Evolutionary conservation across 2,888 invertebrate species (phyloP), one percentile per base, ranked within the genome.

Genomic region (Amphiduros pacificus): DNA sequence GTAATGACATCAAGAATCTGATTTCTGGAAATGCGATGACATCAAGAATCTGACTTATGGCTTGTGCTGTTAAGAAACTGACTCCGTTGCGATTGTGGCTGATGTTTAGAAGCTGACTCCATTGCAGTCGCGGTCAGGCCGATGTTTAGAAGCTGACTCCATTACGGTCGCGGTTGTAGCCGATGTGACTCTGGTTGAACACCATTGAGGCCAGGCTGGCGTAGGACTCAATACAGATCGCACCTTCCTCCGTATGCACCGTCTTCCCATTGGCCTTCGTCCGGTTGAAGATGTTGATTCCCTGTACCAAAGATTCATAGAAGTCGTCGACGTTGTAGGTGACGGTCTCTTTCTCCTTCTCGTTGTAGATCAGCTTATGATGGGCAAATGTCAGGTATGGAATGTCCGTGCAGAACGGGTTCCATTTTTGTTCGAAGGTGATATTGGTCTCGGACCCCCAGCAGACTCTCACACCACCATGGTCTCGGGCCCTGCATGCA

Each of bases 131-230:
- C n/a, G n/a, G n/a, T n/a, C n/a, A n/a, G n/a, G n/a, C n/a, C 26
- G 20, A 27, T n/a, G 32, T 29, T 73, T 63, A 80, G 63, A 78
- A 82, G 80, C 92, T 92, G 77, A 93, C 89, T 80, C 91, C 91
- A 70, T 92, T 92, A 70, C 93, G 86, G 64, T 92, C 91, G 84
- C 92, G 91, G 83, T 91, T 92, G 84, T 91, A 93, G 1, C 93
- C 93, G 79, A 93, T 85, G 68, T 88, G 87, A 71, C 91, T 90
- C 74, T 91, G 89, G 83, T 93, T 93, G 78, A 91, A 80, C 5
- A 93, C 86, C 49, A 92, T 81, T 2, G 92, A 91, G 11, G 90
- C 88, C 44, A 93, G 82, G 4, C 91, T 91, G 17, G 91, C 86
- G 76, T 93, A 93, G 78, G 90, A 91, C 77, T 92, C 89, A 68